phyloP scores from a whole-genome alignment of 2,797 vertebrate species.

The Poeciliopsis gracilis region DNA sequence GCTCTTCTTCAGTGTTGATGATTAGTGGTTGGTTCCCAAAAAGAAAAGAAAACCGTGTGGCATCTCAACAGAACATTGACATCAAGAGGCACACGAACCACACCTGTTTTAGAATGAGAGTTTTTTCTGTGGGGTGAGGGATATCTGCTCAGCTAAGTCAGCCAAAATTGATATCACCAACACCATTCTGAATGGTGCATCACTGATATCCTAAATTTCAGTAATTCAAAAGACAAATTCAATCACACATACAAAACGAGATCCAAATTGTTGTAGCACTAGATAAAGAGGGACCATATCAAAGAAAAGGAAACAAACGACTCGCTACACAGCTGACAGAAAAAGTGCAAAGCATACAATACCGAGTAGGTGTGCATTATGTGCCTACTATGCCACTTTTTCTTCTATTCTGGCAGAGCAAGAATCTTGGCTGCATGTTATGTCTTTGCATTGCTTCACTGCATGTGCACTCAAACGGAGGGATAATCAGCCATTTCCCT shows the following conservation, averaged over 20 bases:
- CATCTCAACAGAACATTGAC: too few relatives aligned
- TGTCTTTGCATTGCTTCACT: conserved; percentile 59
- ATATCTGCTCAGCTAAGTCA: not conserved
- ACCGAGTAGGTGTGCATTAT: not conserved
- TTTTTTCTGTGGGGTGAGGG: not conserved
- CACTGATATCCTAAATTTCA: not conserved
- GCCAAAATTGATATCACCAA: not conserved
- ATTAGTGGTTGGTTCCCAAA: too few relatives aligned
- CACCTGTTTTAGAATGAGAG: too few relatives aligned
- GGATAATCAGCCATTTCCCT: conserved; percentile 70
- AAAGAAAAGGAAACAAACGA: not conserved
- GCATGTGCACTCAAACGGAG: conserved; percentile 41
- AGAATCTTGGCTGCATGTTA: conserved; percentile 38
- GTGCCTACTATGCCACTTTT: conserved; percentile 33
- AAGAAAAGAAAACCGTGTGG: too few relatives aligned
- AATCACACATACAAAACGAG: not conserved
- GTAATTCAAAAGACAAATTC: not conserved
- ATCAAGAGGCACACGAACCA: too few relatives aligned
- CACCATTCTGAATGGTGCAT: not conserved
- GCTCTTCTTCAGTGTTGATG: too few relatives aligned
- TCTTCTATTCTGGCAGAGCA: conserved; percentile 43
- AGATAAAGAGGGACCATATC: not conserved
- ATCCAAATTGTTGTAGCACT: not conserved
- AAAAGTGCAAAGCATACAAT: not conserved
- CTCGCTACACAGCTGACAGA: not conserved